Conservation (phyloP, 2,888 invertebrate genomes). For the Nycteola revayana region DNA sequence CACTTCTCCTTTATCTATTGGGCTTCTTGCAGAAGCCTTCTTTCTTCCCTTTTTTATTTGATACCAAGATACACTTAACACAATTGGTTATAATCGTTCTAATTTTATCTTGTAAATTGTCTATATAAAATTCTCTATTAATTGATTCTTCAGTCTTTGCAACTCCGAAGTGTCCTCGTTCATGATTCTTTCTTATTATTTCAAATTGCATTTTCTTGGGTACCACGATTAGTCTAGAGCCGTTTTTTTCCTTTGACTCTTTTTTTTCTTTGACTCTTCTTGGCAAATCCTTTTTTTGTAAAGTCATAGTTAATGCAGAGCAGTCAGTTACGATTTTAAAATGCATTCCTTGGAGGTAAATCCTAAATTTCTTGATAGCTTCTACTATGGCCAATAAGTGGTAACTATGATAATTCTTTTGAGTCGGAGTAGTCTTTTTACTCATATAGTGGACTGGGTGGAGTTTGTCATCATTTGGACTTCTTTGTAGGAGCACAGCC, state of each 20-base stretch:
- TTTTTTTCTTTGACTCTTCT: slow-evolving; percentile 23
- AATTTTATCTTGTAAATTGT: slow-evolving; percentile 13
- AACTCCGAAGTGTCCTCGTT: slow-evolving; percentile 27
- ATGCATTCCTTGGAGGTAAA: too few relatives aligned
- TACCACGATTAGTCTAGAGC: slow-evolving; percentile 19
- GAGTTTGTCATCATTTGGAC: slow-evolving; percentile 12
- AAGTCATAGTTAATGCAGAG: too few relatives aligned
- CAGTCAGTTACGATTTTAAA: too few relatives aligned
- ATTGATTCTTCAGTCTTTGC: slow-evolving; percentile 26
- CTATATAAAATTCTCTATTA: slow-evolving; percentile 21
- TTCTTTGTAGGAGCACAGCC: slow-evolving; percentile 19
- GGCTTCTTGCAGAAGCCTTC: slow-evolving; percentile 4
- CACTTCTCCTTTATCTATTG: slow-evolving; percentile 4
- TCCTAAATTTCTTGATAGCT: too few relatives aligned
- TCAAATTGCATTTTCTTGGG: slow-evolving; percentile 29
- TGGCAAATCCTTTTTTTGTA: slow-evolving; percentile 30
- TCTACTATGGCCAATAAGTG: slow-evolving; percentile 21
- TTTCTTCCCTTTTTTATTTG: slow-evolving; percentile 10
- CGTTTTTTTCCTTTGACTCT: slow-evolving; percentile 17
- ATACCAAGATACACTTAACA: slow-evolving; percentile 19
- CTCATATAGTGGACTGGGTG: slow-evolving; percentile 28
- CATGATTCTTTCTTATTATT: slow-evolving; percentile 38
- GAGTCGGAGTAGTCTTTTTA: slow-evolving; percentile 15
- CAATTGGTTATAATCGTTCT: slow-evolving; percentile 16
- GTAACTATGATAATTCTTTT: slow-evolving; percentile 24